Evolutionary conservation across 2,888 invertebrate genomes (phyloP).

Genomic region (Amorpha juglandis): DNA sequence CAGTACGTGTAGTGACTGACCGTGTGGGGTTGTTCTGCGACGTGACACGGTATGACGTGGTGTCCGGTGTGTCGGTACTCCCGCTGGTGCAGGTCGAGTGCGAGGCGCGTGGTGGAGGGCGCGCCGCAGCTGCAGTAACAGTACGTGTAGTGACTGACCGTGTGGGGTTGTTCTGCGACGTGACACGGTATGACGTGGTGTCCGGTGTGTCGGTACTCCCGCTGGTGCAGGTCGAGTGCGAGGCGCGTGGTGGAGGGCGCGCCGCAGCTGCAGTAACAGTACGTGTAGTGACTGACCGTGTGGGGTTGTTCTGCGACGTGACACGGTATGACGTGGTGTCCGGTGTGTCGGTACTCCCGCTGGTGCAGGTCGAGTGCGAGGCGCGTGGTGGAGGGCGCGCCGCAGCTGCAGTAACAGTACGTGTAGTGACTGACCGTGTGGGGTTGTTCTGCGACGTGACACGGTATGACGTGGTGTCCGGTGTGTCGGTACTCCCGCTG

Average conservation of each 20-base stretch:
- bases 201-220: slow-evolving; percentile 26
- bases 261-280: too few species aligned
- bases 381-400: too few species aligned
- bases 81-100: background rate
- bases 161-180: too few species aligned
- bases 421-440: background rate
- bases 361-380: background rate
- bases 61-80: slow-evolving; percentile 27
- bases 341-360: slow-evolving; percentile 22
- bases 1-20: background rate
- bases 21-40: too few species aligned
- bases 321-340: slow-evolving; percentile 19
- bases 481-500: slow-evolving; percentile 20
- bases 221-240: background rate
- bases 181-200: slow-evolving; percentile 1
- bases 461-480: slow-evolving; percentile 20
- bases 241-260: too few species aligned
- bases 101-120: too few species aligned
- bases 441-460: too few species aligned
- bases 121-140: too few species aligned
- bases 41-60: background rate
- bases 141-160: background rate
- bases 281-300: background rate
- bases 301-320: too few species aligned
- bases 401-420: too few species aligned